Base-by-base conservation (phyloP, 2,888 invertebrate genomes). In the Diploptera punctata region DNA sequence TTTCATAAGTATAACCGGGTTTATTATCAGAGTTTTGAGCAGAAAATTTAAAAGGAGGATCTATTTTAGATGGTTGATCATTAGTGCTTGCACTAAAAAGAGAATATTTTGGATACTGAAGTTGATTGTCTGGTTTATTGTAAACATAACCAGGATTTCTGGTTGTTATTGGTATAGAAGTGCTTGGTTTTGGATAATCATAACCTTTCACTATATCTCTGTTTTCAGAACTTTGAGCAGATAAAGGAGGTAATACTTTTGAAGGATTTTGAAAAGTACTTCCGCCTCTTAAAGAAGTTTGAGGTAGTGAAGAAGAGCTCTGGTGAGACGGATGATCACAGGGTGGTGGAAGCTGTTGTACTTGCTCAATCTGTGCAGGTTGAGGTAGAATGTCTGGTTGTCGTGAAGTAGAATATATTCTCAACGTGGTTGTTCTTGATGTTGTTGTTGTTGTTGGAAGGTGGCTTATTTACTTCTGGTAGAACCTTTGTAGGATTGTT, bases 401-500 rank as follows among this genome's bases (percentile, higher is more conserved):
- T 5, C 33, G 33, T 10, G 33, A 33, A 33, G 7, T 33, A 33
- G 10, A 33, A 10, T 33, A 33, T 33, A 10, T n/a, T n/a, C n/a
- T n/a, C n/a, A n/a, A n/a, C n/a, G n/a, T 57, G 3, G n/a, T 57
- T n/a, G 1, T 29, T 29, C 5, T 47, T 47, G 10, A 13, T 31
- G 1, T 57, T 57, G 21, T 47, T 47, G 47, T 47, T 13, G 24
- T 9, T 29, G 7, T 0, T 49, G 47, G 67, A 0, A n/a, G n/a
- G n/a, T n/a, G n/a, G n/a, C n/a, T n/a, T n/a, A n/a, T n/a, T n/a
- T n/a, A n/a, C n/a, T 29, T 57, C 71, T 29, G 71, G 76, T 47
- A 74, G 74, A 72, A 61, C 21, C 19, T 68, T 76, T 76, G 71
- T 71, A 54, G 67, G 73, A 47, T 33, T 67, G 60, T 62, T 70